Conservation (phyloP, 2,797 vertebrate genomes). For the Meriones psammophilus region DNA sequence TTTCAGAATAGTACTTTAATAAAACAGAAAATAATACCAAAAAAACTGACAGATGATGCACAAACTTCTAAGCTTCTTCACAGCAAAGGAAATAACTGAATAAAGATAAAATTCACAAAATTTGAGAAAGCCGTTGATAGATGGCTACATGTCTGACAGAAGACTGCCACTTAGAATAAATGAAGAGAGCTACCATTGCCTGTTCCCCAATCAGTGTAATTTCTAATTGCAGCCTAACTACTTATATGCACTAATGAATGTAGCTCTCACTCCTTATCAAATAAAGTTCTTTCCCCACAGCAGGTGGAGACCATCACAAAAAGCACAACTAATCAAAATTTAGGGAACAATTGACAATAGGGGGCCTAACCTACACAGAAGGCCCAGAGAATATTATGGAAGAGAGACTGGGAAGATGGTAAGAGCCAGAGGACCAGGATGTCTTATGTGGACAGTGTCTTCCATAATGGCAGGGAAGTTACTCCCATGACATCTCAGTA, state of each 20-base stretch:
- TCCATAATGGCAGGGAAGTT: not conserved
- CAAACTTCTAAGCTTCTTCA: no score
- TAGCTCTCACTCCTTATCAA: not conserved
- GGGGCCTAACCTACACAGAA: no score
- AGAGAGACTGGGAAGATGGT: not conserved
- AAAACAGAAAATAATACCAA: not conserved
- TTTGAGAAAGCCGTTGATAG: not conserved
- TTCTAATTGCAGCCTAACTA: not conserved
- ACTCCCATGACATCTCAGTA: not conserved
- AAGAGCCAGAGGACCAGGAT: not conserved
- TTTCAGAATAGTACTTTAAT: not conserved
- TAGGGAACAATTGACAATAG: not conserved
- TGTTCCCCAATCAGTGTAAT: not conserved
- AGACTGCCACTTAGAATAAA: not conserved
- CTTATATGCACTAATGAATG: not conserved
- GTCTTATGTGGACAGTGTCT: not conserved
- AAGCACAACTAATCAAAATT: not conserved
- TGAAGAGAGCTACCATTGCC: not conserved
- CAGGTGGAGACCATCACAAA: not conserved
- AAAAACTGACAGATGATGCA: not conserved
- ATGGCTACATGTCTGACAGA: not conserved
- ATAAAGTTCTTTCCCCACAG: not conserved
- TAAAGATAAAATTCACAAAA: not conserved
- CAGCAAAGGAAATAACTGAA: not conserved
- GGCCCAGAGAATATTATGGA: not conserved